Evolutionary conservation across 2,797 vertebrate genomes (phyloP).

Genomic region (Chelon labrosus): DNA sequence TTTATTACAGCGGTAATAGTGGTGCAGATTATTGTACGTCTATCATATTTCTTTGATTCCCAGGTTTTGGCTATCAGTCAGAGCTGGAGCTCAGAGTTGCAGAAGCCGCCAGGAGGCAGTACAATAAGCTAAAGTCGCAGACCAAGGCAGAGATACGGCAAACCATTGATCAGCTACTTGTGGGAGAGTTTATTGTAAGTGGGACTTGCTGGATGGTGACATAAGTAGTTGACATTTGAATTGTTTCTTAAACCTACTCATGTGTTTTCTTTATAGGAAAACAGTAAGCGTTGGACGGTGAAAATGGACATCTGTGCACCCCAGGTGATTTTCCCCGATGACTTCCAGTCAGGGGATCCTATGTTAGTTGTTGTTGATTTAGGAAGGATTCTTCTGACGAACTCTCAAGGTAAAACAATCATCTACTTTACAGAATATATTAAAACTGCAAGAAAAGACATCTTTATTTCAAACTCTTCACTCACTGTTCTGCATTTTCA

Average conservation of each 20-base stretch:
- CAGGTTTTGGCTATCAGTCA: constrained; percentile 97
- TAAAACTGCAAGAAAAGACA: neutral
- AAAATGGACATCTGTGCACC: constrained; percentile 97
- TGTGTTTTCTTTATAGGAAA: constrained; percentile 86
- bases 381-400: constrained; percentile 95
- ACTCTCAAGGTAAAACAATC: constrained; percentile 90
- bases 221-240: neutral
- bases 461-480: neutral
- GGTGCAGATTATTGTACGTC: neutral
- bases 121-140: constrained; percentile 98
- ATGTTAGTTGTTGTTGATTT: constrained; percentile 96
- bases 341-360: constrained; percentile 94
- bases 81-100: constrained; percentile 95
- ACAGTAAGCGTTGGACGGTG: constrained; percentile 96
- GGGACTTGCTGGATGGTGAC: neutral
- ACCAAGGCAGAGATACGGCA: constrained; percentile 98
- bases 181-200: constrained; percentile 99
- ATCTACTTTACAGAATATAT: neutral
- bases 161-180: constrained; percentile 95
- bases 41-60: neutral
- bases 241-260: neutral
- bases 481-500: constrained; percentile 22
- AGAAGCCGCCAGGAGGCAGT: constrained; percentile 95
- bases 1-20: neutral
- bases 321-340: constrained; percentile 97